Evolutionary conservation across 2,888 invertebrate genomes (phyloP), one percentile per base, ranked within the genome.

Genomic region (Stenotaenia linearis): DNA sequence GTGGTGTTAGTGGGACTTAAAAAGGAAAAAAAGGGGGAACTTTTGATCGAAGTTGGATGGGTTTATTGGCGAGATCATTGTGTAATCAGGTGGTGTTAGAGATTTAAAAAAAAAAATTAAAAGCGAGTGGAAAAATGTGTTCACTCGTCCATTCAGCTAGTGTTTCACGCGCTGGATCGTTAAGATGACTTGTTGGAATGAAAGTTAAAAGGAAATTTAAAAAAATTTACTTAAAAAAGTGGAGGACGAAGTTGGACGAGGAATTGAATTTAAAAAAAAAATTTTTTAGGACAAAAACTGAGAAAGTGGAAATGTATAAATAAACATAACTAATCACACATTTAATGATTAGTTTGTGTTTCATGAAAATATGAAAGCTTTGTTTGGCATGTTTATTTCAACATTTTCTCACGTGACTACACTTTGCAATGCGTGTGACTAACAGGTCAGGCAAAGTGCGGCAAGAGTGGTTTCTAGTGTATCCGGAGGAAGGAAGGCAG

Each of bases 311-410:
- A 9, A 12, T 40, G 40, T 40, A 40, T 40, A 9, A 12, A 56
- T 56, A 56, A 56, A 56, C 56, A 21, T 23, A 56, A 56, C 5
- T 56, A 23, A 56, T 56, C 56, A 56, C 56, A 56, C 56, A 23
- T 56, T 56, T 56, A 56, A 23, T 56, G 56, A 56, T 56, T 56
- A 21, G 56, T 56, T 56, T 56, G 56, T 56, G 56, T 56, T 45
- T 12, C 6, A 23, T 18, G 56, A 56, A 56, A 56, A 56, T 23
- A 56, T 21, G 23, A 56, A 56, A 56, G 56, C 56, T 56, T 56
- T 56, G 56, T 56, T 56, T 56, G n/a, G 56, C 56, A 56, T 56
- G 56, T 56, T 56, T 56, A 56, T 56, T 56, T 56, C 56, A 56
- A 56, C 56, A 56, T 56, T 56, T 56, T 56, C 56, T 56, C 56